Base-by-base conservation (phyloP, 2,113 vertebrate species). In the Paramormyrops kingsleyae region DNA sequence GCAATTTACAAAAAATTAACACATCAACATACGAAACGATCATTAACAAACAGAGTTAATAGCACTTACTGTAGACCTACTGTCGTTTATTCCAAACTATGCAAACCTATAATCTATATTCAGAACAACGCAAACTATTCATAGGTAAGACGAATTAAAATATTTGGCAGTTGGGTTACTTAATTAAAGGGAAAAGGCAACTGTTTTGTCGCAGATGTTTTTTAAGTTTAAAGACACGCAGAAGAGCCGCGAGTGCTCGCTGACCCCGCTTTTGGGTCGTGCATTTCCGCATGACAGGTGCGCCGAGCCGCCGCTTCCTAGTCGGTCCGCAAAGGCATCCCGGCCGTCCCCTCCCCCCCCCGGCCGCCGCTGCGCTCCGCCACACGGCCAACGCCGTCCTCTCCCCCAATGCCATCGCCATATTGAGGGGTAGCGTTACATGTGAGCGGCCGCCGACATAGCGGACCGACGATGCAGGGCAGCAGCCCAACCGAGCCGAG, bases 271-370 rank as follows among this genome's bases (percentile, higher is more conserved):
- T 66, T 70, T 42, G 8, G 39, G 24, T 27, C 12, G n/a, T 24
- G 59, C 19, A n/a, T 90, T 92, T 92, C 91, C 90, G 89, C 53
- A 21, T 24, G 35, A 87, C 91, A 92, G 91, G 91, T 91, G 66
- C 56, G 44, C 53, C 49, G 27, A 15, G 42, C 53, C 13, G 47
- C 6, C 80, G 1, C 85, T 27, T 59, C 62, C 91, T 27, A 19
- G 42, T 24, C 39, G 13, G 53, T 5, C 39, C n/a, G 21, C 56
- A 74, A 88, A 87, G 12, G 44, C 84, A 52, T 17, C 24, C 44
- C n/a, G n/a, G 83, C 24, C 83, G 39, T 49, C 47, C 49, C 50
- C 49, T 87, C 44, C 44, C 47, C 7, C n/a, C 49, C 1, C 17
- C 44, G 83, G 83, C 39, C 19, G 49, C 13, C 21, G 12, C 46